Evolutionary conservation across 2,888 invertebrate genomes (phyloP).

Genomic region (Lasioglossum calceatum): DNA sequence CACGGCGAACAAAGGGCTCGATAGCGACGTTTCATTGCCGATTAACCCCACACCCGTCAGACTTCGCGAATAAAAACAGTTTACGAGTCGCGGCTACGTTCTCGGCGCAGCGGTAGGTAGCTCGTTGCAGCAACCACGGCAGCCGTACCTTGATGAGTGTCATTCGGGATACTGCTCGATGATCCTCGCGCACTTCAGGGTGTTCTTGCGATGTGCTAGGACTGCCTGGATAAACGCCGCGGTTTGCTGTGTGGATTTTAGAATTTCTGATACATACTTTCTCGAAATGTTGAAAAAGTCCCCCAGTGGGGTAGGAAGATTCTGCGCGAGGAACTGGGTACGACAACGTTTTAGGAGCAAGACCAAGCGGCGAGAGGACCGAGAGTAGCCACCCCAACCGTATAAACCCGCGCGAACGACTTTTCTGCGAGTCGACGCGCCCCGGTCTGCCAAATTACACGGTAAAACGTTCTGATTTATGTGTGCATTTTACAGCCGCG

Average conservation of each 20-base stretch:
- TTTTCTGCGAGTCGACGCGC: conserved; percentile 50
- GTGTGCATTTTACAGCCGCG: conserved; percentile 73
- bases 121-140: not conserved
- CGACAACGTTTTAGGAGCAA: not conserved
- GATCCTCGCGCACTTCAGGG: not conserved
- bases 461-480: conserved; percentile 82
- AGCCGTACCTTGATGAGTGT: not conserved
- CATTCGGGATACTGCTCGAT: not conserved
- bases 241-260: not conserved
- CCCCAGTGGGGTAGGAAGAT: not conserved
- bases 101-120: conserved; percentile 7
- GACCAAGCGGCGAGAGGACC: not conserved
- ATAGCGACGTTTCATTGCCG: conserved; percentile 51
- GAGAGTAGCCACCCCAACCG: not conserved
- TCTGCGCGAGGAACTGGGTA: not conserved
- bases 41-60: conserved; percentile 47
- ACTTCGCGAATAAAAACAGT: conserved; percentile 32
- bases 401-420: conserved; percentile 45
- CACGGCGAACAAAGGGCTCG: conserved; percentile 44
- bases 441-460: conserved; percentile 78
- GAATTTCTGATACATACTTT: too few species aligned
- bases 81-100: conserved; percentile 27
- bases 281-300: not conserved
- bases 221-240: not conserved
- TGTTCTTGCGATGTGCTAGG: not conserved